Evolutionary conservation across 2,888 invertebrate genomes (phyloP), one percentile per base, ranked within the genome.

Genomic region (Maniola hyperantus): DNA sequence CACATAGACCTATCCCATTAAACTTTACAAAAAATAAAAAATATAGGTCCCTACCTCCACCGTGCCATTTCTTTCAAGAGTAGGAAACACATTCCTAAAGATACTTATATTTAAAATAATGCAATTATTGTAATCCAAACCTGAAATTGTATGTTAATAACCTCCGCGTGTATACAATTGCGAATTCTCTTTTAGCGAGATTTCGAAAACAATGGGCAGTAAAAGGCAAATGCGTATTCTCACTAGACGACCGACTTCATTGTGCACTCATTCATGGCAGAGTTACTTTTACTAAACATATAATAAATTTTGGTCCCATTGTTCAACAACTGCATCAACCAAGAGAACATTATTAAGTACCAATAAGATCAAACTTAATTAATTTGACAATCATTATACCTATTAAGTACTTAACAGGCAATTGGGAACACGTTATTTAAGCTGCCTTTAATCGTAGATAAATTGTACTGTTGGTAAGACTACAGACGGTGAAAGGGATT

Each of bases 211-310:
- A 72, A 69, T 72, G 69, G 71, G 51, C 54, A 68, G 72, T 70
- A 71, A 70, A 71, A 71, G 71, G 70, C 67, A 46, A 60, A 59
- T 68, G 63, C 63, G 64, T 54, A 60, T 64, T 69, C 69, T 67
- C 75, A 77, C 75, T 68, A 73, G 78, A 79, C 79, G 77, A 79
- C 74, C 76, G 75, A 74, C 70, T 77, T 66, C 72, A 83, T 84
- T 83, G 84, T 83, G 78, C 76, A 74, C 76, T 78, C 77, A 77
- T 75, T 77, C 73, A 78, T 70, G 60, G 54, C 67, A 73, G 54
- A 51, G 75, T 81, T 78, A 85, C 85, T 87, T 86, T 87, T 87
- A 85, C 85, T 84, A 78, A 80, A 77, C 75, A 62, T 64, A 10
- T 61, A 66, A 64, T 58, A 33, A 57, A 46, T 50, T 58, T 58